phyloP scores from a whole-genome alignment of 2,113 vertebrate species.

The Perognathus longimembris region DNA sequence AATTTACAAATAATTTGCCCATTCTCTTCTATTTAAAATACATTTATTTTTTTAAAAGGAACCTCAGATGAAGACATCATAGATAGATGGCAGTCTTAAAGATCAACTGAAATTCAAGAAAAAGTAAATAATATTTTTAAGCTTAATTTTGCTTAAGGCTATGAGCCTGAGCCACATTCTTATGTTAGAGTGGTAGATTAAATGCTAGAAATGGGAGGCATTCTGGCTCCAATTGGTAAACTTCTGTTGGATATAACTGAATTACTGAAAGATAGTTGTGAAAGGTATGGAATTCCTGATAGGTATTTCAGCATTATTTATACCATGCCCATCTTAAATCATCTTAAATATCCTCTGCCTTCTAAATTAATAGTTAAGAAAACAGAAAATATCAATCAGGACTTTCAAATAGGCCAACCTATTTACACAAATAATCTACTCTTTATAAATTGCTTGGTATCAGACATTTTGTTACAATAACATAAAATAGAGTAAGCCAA shows the following conservation, averaged over 20 bases:
- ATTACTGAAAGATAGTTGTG: background rate
- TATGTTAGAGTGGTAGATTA: background rate
- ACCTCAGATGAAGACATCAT: background rate
- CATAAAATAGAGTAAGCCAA: background rate
- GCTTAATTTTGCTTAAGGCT: background rate
- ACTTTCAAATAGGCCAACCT: background rate
- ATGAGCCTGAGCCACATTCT: background rate
- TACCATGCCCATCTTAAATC: background rate
- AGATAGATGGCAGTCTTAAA: background rate
- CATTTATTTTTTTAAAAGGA: background rate
- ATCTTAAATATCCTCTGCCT: background rate
- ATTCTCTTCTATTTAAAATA: constrained; percentile 1
- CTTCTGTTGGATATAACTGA: background rate
- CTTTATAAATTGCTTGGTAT: background rate
- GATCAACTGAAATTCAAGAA: background rate
- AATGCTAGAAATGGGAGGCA: background rate
- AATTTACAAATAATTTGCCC: background rate
- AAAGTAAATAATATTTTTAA: background rate
- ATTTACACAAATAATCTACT: background rate
- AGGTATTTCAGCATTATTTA: background rate
- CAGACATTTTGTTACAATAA: background rate
- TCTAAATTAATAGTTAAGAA: background rate
- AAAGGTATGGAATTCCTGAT: background rate
- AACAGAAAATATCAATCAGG: background rate
- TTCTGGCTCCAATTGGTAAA: background rate